Evolutionary conservation across 2,888 invertebrate genomes (phyloP).

Genomic region (Ypsolopha scabrella): DNA sequence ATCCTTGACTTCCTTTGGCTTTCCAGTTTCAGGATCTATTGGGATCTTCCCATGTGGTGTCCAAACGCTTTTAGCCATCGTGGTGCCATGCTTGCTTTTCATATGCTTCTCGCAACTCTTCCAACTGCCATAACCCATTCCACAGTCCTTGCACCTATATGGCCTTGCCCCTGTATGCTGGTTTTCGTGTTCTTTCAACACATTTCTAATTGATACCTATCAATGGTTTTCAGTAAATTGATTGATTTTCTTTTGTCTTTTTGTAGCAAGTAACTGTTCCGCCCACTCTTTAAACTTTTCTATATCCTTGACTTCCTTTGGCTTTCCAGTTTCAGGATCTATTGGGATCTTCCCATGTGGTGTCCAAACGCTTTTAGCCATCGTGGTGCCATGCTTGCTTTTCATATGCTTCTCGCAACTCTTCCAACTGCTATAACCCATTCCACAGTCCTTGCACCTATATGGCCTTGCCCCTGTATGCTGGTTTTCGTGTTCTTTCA

Average conservation of each 20-base stretch:
- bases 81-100: too few species aligned
- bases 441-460: slow-evolving; percentile 72
- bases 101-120: too few species aligned
- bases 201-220: too few species aligned
- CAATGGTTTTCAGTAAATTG: too few species aligned
- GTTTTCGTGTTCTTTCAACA: slow-evolving; percentile 31
- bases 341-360: background rate
- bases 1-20: too few species aligned
- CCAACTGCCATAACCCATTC: too few species aligned
- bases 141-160: too few species aligned
- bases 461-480: slow-evolving; percentile 62
- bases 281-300: background rate
- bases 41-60: too few species aligned
- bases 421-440: slow-evolving; percentile 75
- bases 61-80: too few species aligned
- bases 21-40: too few species aligned
- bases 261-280: background rate
- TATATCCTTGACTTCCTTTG: background rate
- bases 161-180: too few species aligned
- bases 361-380: background rate
- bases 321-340: background rate
- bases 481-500: slow-evolving; percentile 24
- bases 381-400: background rate
- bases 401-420: slow-evolving; percentile 77
- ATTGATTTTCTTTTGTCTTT: too few species aligned